Evolutionary conservation across 2,888 invertebrate species (phyloP).

Genomic region (Polyommatus icarus): DNA sequence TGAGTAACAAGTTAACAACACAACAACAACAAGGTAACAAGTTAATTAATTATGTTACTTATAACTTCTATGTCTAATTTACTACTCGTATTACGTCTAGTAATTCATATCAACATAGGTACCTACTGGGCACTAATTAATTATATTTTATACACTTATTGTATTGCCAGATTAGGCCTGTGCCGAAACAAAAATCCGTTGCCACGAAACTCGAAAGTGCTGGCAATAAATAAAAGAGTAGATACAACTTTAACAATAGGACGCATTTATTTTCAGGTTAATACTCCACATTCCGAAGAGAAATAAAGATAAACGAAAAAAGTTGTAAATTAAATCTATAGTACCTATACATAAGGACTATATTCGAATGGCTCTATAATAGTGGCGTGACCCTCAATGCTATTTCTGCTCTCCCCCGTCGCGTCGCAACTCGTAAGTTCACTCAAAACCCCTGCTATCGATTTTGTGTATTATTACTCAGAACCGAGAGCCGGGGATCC

Average conservation of each 20-base stretch:
- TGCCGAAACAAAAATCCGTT: neutral
- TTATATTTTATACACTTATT: too few relatives aligned
- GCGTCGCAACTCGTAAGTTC: neutral
- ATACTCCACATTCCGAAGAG: neutral
- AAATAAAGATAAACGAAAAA: neutral
- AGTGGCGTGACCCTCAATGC: neutral
- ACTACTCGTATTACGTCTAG: too few relatives aligned
- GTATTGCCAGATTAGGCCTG: too few relatives aligned
- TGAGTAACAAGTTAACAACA: too few relatives aligned
- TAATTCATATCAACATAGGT: too few relatives aligned
- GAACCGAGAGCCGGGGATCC: neutral
- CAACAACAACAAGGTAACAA: too few relatives aligned
- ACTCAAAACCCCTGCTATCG: constrained; percentile 16
- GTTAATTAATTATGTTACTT: too few relatives aligned
- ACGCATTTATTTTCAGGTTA: neutral
- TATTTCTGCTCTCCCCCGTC: constrained; percentile 11
- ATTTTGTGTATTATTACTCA: constrained; percentile 3
- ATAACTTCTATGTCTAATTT: too few relatives aligned
- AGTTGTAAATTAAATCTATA: neutral
- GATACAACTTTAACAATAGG: neutral
- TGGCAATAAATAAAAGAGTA: constrained; percentile 3
- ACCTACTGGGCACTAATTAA: too few relatives aligned
- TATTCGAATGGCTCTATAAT: neutral
- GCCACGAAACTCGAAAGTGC: neutral
- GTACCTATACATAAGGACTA: neutral